Evolutionary conservation across 2,797 vertebrate species (phyloP).

Genomic region (Enteromius viviparus): DNA sequence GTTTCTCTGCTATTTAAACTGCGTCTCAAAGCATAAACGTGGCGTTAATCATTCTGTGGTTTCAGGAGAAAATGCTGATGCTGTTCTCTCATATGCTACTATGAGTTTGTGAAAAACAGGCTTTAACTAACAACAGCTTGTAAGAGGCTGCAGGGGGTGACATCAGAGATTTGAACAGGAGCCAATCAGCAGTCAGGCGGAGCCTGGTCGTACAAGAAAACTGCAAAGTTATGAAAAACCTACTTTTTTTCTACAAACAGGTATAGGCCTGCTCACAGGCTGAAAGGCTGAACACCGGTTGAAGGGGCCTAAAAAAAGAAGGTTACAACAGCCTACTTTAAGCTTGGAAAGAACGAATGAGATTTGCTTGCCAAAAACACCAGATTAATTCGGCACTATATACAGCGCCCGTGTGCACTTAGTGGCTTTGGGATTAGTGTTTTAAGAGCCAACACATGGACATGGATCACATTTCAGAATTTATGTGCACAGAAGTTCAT

Average conservation of each 20-base stretch:
- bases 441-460: slow-evolving; percentile 51
- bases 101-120: slow-evolving; percentile 51
- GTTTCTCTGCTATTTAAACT: background rate
- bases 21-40: slow-evolving; percentile 9
- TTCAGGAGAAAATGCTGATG: slow-evolving; percentile 34
- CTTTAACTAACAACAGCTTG: slow-evolving; percentile 75
- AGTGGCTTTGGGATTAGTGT: slow-evolving; percentile 61
- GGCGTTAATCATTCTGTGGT: slow-evolving; percentile 23
- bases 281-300: no score
- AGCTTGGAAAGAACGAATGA: slow-evolving; percentile 64
- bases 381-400: slow-evolving; percentile 65
- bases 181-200: slow-evolving; percentile 72
- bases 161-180: slow-evolving; percentile 61
- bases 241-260: slow-evolving; percentile 39
- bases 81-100: slow-evolving; percentile 24
- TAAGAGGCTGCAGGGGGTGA: slow-evolving; percentile 66
- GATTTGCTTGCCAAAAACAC: slow-evolving; percentile 62
- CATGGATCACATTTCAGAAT: slow-evolving; percentile 54
- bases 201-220: slow-evolving; percentile 52
- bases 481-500: slow-evolving; percentile 37
- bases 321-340: slow-evolving; percentile 61
- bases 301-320: slow-evolving; percentile 65
- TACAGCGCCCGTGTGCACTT: slow-evolving; percentile 54
- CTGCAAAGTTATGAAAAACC: background rate
- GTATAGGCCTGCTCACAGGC: slow-evolving; percentile 72